Evolutionary conservation across 1,140 invertebrate genomes (phyloP).

Genomic region (Drosophila dunni): DNA sequence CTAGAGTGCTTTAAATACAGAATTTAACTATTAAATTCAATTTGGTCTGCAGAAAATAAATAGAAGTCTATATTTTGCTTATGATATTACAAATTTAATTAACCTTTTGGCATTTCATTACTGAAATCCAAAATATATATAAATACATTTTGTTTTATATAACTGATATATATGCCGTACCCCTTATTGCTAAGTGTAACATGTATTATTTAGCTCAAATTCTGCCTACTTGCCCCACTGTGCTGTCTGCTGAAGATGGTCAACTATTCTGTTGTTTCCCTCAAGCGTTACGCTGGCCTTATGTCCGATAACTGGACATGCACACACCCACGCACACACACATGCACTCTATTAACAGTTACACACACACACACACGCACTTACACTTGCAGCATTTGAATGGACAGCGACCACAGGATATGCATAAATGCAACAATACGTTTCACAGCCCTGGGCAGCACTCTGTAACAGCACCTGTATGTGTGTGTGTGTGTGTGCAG

Average conservation of each 20-base stretch:
- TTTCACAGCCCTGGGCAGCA: too few relatives aligned
- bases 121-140: too few relatives aligned
- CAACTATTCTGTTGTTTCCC: conserved; percentile 26
- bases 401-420: conserved; percentile 19
- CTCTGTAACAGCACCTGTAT: neutral
- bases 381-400: neutral
- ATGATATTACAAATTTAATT: too few relatives aligned
- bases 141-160: too few relatives aligned
- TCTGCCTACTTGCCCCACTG: neutral
- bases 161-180: too few relatives aligned
- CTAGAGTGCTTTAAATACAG: too few relatives aligned
- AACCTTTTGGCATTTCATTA: too few relatives aligned
- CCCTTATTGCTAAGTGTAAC: too few relatives aligned
- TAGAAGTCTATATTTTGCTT: too few relatives aligned
- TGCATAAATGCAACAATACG: conserved; percentile 51
- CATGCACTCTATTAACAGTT: conserved; percentile 52
- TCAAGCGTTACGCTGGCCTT: conserved; percentile 15
- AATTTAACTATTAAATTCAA: too few relatives aligned
- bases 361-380: conserved; percentile 39
- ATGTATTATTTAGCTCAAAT: neutral
- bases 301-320: conserved; percentile 14
- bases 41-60: too few relatives aligned
- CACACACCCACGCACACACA: conserved; percentile 39
- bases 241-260: conserved; percentile 27
- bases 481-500: conserved; percentile 14